Conservation (phyloP, 1,140 invertebrate species). For the Musca vetustissima region DNA sequence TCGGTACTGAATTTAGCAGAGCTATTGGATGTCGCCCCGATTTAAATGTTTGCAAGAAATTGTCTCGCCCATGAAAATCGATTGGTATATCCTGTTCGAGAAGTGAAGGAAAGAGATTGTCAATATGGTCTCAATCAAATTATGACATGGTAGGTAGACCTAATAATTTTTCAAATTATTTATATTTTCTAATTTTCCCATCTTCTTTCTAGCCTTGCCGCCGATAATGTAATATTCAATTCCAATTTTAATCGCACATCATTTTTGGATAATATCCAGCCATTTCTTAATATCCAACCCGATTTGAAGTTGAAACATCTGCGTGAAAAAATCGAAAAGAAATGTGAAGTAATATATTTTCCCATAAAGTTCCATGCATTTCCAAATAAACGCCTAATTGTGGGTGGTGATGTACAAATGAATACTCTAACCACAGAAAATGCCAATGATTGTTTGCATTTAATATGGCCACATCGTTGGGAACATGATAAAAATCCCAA, state of each 20-base stretch:
- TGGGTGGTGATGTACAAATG: constrained; percentile 27
- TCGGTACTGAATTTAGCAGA: constrained; percentile 75
- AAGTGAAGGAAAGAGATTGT: constrained; percentile 70
- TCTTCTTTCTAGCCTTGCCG: constrained; percentile 64
- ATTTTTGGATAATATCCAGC: constrained; percentile 66
- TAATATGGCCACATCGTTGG: constrained; percentile 80
- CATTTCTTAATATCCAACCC: constrained; percentile 69
- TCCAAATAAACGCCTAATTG: constrained; percentile 35
- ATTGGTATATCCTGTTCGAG: constrained; percentile 69
- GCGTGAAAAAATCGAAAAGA: constrained; percentile 60
- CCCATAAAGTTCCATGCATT: constrained; percentile 60
- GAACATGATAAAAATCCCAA: constrained; percentile 79
- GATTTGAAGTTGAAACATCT: constrained; percentile 65
- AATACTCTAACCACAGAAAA: not conserved
- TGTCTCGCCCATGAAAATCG: constrained; percentile 83
- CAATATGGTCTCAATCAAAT: constrained; percentile 82
- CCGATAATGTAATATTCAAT: constrained; percentile 74
- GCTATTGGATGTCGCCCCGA: constrained; percentile 68
- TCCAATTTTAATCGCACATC: constrained; percentile 70
- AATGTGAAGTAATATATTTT: constrained; percentile 70
- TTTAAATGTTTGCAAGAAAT: constrained; percentile 64
- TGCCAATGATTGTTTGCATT: constrained; percentile 58
- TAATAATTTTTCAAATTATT: not conserved
- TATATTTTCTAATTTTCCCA: not conserved
- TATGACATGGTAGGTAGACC: constrained; percentile 62